Base-by-base conservation (phyloP, 2,113 vertebrate species). In the Mirza zaza region DNA sequence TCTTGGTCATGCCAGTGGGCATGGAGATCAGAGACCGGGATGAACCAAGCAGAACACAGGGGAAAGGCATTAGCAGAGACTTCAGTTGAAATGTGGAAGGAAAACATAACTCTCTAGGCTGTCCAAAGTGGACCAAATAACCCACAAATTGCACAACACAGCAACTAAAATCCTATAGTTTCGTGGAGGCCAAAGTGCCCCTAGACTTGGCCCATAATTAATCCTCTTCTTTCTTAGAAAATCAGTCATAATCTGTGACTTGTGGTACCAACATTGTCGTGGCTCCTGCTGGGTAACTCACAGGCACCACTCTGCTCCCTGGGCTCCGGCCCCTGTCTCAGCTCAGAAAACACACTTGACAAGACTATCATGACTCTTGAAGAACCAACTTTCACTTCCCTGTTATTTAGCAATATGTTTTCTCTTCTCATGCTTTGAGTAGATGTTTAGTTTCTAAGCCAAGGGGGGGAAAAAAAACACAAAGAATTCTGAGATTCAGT, bases 21-120 rank as follows among this genome's bases (percentile, higher is more conserved):
- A 8, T 23, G 52, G 45, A 68, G 36, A 80, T 92, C 27, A 75
- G 39, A 45, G 39, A 45, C 15, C 39, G 52, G 18, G 70, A 73
- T 21, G 34, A 84, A 42, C 32, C n/a, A 67, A 12, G 45, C 20
- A 50, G 87, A 87, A 85, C 50, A 61, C 21, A 86, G 63, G 32
- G 55, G 14, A 18, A 57, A 90, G 39, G 63, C 25, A 57, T 65
- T n/a, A 29, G 63, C 73, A 84, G 89, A 94, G 96, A 97, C 13
- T 97, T 95, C 59, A 80, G 11, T 77, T 96, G 91, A 95, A 97
- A 96, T 97, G 90, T 89, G 79, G 63, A 92, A 97, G 79, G 57
- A 97, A 96, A 98, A 96, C 84, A 87, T 76, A 97, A 65, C 61
- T 97, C 81, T 97, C 95, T 77, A 92, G 27, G 71, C 71, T 97